Base-by-base conservation (phyloP, 2,797 vertebrate species). In the Micropoecilia bifurca region DNA sequence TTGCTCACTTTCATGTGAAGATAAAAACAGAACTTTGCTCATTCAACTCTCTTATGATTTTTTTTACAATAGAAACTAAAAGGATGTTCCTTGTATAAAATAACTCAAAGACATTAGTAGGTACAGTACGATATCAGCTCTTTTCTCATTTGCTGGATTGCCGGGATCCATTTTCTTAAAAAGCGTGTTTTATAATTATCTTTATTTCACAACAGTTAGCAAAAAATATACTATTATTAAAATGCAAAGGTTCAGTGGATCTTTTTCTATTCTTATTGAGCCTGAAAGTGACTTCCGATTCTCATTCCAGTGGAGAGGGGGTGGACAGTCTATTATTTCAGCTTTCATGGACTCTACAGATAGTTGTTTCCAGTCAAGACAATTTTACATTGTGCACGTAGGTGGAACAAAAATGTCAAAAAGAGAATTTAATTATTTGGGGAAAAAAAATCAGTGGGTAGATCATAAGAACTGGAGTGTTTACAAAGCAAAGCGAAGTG, bases 381-480 rank as follows among this genome's bases (percentile, higher is more conserved):
- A 77, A 89, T 81, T 86, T 92, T 47, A 87, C 87, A 87, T 85
- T 90, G 84, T 71, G 69, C 74, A 81, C 74, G 89, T 91, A 88
- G 92, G 92, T 87, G 90, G 89, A 87, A 89, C 77, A 90, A 93
- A 93, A 83, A 92, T 91, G 88, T 91, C 88, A 80, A 84, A 85
- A 79, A 83, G n/a, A 71, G 72, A 90, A 93, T 91, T 83, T 77
- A 88, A 91, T 73, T 50, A 46, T 80, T 84, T 81, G 1, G 3
- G 63, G 73, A 50, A 89, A 79, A 81, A 85, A 45, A 85, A 80
- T 61, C 39, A 48, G 82, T 73, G 76, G 83, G 85, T 71, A 72
- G 79, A 88, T 55, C 85, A 86, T 80, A 71, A 75, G 81, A 87
- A 82, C 77, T 30, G n/a, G 7, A 20, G 73, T 82, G 12, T 82